Evolutionary conservation across 2,113 vertebrate genomes (phyloP).

Genomic region (Pyxicephalus adspersus): DNA sequence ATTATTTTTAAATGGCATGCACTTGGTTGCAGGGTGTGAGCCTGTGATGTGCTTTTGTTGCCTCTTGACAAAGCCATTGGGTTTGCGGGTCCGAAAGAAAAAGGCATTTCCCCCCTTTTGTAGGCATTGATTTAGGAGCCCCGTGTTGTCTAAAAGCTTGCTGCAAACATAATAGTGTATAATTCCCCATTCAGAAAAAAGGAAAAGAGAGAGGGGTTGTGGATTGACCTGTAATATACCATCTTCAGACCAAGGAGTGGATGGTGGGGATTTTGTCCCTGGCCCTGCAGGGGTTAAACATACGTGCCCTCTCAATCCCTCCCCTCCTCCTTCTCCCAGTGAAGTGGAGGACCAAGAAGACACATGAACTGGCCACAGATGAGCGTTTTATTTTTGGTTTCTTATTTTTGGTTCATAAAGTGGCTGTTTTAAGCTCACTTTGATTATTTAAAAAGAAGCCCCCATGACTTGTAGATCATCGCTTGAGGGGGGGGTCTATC

Average conservation of each 20-base stretch:
- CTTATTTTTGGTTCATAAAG: constrained; percentile 25
- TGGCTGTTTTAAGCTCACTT: constrained; percentile 51
- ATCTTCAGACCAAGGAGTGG: constrained; percentile 44
- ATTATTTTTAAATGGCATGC: not conserved
- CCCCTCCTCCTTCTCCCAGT: constrained; percentile 41
- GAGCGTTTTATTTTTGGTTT: not conserved
- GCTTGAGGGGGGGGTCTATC: not conserved
- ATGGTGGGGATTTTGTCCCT: constrained; percentile 9
- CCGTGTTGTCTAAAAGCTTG: constrained; percentile 13
- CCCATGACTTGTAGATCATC: constrained; percentile 12
- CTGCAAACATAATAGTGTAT: constrained; percentile 42
- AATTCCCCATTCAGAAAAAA: not conserved
- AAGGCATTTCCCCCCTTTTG: constrained; percentile 37
- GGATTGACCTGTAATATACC: constrained; percentile 3
- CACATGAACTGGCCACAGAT: constrained; percentile 50
- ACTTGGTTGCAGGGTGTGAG: constrained; percentile 3
- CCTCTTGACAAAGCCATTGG: constrained; percentile 20
- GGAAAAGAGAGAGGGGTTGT: not conserved
- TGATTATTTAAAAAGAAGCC: constrained; percentile 53
- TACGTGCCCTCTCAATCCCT: constrained; percentile 30
- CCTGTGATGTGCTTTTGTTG: constrained; percentile 29
- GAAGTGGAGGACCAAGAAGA: constrained; percentile 39
- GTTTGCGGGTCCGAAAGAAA: constrained; percentile 13
- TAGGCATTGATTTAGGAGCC: constrained; percentile 41
- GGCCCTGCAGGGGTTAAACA: constrained; percentile 48